Percentiles rank a stretch among this genome's conserved stretches.
phyloP scores from a whole-genome alignment of 2,113 vertebrate species.

The Brachyhypopomus occidentalis region DNA sequence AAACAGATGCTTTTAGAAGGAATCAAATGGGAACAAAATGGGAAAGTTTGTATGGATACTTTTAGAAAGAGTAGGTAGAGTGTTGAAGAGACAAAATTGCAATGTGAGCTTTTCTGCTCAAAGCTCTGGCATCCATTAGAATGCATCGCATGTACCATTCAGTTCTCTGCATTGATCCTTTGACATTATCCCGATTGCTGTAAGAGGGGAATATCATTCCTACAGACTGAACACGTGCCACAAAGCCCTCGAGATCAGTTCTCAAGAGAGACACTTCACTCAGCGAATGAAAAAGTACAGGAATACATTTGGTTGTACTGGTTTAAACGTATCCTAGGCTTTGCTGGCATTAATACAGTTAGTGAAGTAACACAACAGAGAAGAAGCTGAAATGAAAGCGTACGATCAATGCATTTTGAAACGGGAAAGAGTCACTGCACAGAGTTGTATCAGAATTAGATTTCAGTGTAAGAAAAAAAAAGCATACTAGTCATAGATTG shows the following conservation, averaged over 20 bases:
- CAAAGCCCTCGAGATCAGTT: slow-evolving; percentile 34
- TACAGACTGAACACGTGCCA: slow-evolving; percentile 18
- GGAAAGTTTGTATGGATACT: slow-evolving; percentile 10
- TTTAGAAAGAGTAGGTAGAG: slow-evolving; percentile 14
- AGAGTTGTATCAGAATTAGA: not conserved
- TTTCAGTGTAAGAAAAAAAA: not conserved
- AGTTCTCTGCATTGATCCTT: slow-evolving; percentile 62
- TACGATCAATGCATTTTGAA: not conserved
- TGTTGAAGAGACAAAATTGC: slow-evolving; percentile 29
- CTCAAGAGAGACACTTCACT: slow-evolving; percentile 18
- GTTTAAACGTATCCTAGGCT: not conserved
- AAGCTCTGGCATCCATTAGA: slow-evolving; percentile 57
- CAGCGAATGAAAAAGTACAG: slow-evolving; percentile 39
- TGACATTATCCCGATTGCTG: slow-evolving; percentile 65
- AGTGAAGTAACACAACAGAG: not conserved
- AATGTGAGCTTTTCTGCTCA: slow-evolving; percentile 53
- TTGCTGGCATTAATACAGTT: slow-evolving; percentile 9
- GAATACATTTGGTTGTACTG: slow-evolving; percentile 3
- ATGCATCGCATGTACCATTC: slow-evolving; percentile 52
- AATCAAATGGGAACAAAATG: slow-evolving; percentile 20
- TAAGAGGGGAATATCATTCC: slow-evolving; percentile 60
- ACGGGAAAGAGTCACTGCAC: not conserved
- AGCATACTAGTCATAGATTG: too few relatives aligned
- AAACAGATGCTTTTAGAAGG: slow-evolving; percentile 34
- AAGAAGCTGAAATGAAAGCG: not conserved